A percentile compares a stretch with the other conserved stretches of the same genome.
These are phyloP conservation scores for Hippocampus abdominalis DNA, from an alignment of 2,113 vertebrate species.

Conservation along the genomic window DNA sequence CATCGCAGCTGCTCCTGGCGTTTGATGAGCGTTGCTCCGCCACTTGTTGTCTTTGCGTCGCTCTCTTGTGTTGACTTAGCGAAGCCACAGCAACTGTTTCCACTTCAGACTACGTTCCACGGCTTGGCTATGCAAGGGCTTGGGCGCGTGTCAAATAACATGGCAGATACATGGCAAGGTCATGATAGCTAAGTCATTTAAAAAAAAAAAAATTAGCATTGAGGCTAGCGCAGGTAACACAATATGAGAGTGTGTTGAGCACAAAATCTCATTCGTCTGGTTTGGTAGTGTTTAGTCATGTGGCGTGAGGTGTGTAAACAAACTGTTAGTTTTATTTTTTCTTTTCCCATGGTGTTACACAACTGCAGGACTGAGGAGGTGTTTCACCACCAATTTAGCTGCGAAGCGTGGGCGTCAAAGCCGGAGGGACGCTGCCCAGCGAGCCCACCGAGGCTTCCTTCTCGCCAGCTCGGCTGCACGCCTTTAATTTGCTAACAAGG, in stretches of 20 bases:
- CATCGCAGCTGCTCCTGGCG: conserved; percentile 6
- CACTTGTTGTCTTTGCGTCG: background rate
- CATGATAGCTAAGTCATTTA: too few relatives aligned
- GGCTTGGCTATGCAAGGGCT: too few relatives aligned
- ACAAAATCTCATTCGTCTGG: too few relatives aligned
- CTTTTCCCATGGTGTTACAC: background rate
- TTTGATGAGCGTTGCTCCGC: background rate
- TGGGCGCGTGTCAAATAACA: too few relatives aligned
- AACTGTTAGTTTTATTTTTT: background rate
- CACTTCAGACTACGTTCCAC: too few relatives aligned
- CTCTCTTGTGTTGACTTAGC: conserved; percentile 27
- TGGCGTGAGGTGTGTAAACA: background rate
- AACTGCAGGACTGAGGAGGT: background rate
- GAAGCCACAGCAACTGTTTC: conserved; percentile 4
- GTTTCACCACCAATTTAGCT: background rate
- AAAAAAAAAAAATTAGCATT: too few relatives aligned
- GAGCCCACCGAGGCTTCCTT: background rate
- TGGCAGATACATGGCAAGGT: too few relatives aligned
- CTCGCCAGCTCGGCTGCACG: background rate
- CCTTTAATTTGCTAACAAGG: background rate
- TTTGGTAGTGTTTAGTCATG: background rate
- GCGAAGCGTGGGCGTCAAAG: background rate
- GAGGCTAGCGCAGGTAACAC: too few relatives aligned
- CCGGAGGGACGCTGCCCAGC: background rate
- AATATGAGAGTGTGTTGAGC: too few relatives aligned